phyloP scores from a whole-genome alignment of 2,888 invertebrate genomes.

The Clepsis dumicolana region DNA sequence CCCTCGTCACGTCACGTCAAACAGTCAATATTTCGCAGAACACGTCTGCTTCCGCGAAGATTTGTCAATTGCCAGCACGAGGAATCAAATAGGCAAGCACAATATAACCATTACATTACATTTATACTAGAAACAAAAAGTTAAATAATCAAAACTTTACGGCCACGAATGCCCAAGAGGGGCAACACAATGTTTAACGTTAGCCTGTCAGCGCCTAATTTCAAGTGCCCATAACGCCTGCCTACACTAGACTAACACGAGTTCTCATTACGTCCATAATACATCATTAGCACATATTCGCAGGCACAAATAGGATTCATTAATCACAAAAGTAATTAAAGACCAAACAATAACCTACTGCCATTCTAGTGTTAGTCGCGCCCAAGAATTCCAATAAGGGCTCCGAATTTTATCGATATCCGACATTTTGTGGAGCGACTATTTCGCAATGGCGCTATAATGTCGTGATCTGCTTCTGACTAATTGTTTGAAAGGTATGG shows the following conservation, averaged over 20 bases:
- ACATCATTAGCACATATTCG: background rate
- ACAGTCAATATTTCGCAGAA: slow-evolving; percentile 61
- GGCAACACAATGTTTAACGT: slow-evolving; percentile 1
- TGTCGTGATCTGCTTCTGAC: slow-evolving; percentile 63
- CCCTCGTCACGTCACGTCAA: slow-evolving; percentile 64
- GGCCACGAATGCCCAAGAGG: slow-evolving; percentile 5
- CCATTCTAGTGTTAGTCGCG: slow-evolving; percentile 6
- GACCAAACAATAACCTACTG: slow-evolving; percentile 7
- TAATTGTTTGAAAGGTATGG: slow-evolving; percentile 62
- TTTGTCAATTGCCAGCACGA: slow-evolving; percentile 63
- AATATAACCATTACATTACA: slow-evolving; percentile 3
- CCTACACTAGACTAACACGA: background rate
- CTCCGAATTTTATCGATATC: slow-evolving; percentile 25
- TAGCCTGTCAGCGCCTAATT: background rate
- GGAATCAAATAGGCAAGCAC: slow-evolving; percentile 25
- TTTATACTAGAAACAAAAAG: slow-evolving; percentile 12
- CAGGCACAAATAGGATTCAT: slow-evolving; percentile 3
- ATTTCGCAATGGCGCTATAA: slow-evolving; percentile 48
- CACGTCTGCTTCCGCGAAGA: slow-evolving; percentile 59
- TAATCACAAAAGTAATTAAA: slow-evolving; percentile 5
- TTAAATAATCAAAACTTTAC: slow-evolving; percentile 17
- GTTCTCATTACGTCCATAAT: background rate
- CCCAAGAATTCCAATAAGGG: slow-evolving; percentile 33
- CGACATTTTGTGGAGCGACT: slow-evolving; percentile 26
- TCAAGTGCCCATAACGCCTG: background rate